phyloP scores from a whole-genome alignment of 2,113 vertebrate species.

The Vombatus ursinus region DNA sequence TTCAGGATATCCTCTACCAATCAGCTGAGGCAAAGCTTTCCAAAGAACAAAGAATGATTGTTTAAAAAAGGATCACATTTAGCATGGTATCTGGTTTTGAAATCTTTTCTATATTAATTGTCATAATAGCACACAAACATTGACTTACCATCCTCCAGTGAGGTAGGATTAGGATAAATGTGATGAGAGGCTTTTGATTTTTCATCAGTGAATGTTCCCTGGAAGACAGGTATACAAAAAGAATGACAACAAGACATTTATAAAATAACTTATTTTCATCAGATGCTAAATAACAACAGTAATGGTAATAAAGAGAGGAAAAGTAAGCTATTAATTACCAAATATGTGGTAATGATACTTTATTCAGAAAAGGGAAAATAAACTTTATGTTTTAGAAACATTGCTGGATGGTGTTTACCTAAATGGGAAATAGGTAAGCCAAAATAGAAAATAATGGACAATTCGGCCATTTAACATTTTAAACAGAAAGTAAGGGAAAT shows the following conservation, averaged over 20 bases:
- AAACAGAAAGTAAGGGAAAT: neutral
- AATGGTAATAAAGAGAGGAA: neutral
- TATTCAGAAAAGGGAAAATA: neutral
- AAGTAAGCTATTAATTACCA: neutral
- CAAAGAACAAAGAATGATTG: neutral
- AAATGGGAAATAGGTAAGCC: neutral
- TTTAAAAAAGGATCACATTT: neutral
- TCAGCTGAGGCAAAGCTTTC: neutral
- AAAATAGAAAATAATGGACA: neutral
- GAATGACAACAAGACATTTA: neutral
- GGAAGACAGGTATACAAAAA: constrained; percentile 4
- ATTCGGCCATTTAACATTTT: neutral
- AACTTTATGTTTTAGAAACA: neutral
- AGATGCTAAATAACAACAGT: neutral
- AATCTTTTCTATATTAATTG: neutral
- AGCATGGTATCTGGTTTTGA: neutral
- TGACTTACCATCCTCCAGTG: constrained; percentile 92
- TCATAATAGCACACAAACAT: neutral
- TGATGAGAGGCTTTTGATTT: constrained; percentile 97
- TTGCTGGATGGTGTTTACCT: neutral
- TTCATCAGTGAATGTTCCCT: constrained; percentile 97
- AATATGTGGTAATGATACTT: neutral
- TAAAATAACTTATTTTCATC: neutral
- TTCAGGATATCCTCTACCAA: neutral
- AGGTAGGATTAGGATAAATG: constrained; percentile 90